Conservation (phyloP, 2,888 invertebrate genomes). For the Eupithecia subumbrata region DNA sequence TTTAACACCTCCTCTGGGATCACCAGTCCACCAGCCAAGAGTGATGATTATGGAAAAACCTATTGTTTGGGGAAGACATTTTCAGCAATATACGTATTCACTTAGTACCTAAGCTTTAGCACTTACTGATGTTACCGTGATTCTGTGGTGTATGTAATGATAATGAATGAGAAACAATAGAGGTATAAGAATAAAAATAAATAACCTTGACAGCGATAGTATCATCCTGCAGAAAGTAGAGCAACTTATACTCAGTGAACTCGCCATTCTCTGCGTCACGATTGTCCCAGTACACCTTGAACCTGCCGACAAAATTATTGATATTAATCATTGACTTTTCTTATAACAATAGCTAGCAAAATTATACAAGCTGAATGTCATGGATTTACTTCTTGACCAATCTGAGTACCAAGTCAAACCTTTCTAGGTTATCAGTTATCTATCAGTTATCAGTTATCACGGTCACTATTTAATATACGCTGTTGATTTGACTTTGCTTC, state of each 20-base stretch:
- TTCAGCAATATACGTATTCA: not conserved
- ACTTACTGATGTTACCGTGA: not conserved
- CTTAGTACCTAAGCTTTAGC: not conserved
- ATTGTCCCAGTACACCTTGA: conserved; percentile 88
- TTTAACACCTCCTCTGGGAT: too few species aligned
- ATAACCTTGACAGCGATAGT: conserved; percentile 88
- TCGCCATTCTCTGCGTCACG: conserved; percentile 84
- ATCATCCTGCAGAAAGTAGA: conserved; percentile 92
- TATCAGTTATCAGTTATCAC: too few species aligned
- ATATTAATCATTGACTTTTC: not conserved
- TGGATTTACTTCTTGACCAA: not conserved
- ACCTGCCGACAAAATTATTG: conserved; percentile 68
- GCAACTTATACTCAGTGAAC: conserved; percentile 86
- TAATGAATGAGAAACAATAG: too few species aligned
- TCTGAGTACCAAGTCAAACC: not conserved
- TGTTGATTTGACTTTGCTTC: not conserved
- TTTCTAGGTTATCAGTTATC: too few species aligned
- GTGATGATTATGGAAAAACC: not conserved
- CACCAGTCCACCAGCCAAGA: too few species aligned
- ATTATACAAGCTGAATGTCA: too few species aligned
- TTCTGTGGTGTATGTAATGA: not conserved
- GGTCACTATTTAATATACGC: too few species aligned
- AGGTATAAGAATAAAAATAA: not conserved
- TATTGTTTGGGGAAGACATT: not conserved
- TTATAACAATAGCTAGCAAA: not conserved